Percentiles rank a stretch among this genome's conserved stretches.
Evolutionary conservation across 2,888 invertebrate species (phyloP).

Genomic region (Tiliacea citrago): DNA sequence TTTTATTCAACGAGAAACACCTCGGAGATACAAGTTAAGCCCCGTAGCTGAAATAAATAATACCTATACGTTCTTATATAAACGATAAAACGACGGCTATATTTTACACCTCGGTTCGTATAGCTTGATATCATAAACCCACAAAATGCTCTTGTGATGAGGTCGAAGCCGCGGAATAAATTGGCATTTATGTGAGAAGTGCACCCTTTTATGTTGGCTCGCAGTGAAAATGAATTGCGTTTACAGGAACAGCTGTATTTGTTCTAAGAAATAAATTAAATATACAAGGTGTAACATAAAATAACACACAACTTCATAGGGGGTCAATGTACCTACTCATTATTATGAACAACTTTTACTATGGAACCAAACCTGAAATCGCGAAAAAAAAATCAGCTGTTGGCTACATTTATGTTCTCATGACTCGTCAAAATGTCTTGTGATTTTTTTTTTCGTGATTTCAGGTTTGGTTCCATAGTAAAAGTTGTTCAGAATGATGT

Average conservation of each 20-base stretch:
- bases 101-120: slow-evolving; percentile 37
- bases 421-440: too few species aligned
- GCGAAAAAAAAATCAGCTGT: too few species aligned
- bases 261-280: slow-evolving; percentile 15
- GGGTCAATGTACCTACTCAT: too few species aligned
- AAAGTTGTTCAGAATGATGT: too few species aligned
- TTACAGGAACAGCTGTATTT: slow-evolving; percentile 13
- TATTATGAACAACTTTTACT: too few species aligned
- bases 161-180: slow-evolving; percentile 49
- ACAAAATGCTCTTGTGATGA: slow-evolving; percentile 40
- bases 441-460: too few species aligned
- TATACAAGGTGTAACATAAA: too few species aligned
- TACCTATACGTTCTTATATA: slow-evolving; percentile 31
- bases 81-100: slow-evolving; percentile 30
- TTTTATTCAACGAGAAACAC: slow-evolving; percentile 6
- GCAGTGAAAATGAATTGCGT: slow-evolving; percentile 28
- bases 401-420: too few species aligned
- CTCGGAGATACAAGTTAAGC: slow-evolving; percentile 15
- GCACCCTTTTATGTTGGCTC: slow-evolving; percentile 32
- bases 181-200: slow-evolving; percentile 48
- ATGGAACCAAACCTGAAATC: too few species aligned
- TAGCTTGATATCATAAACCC: slow-evolving; percentile 40
- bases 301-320: too few species aligned
- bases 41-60: slow-evolving; percentile 24
- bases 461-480: too few species aligned